These are phyloP conservation scores for Pagrus major DNA, from an alignment of 2,113 vertebrate genomes.

Conservation along the genomic window DNA sequence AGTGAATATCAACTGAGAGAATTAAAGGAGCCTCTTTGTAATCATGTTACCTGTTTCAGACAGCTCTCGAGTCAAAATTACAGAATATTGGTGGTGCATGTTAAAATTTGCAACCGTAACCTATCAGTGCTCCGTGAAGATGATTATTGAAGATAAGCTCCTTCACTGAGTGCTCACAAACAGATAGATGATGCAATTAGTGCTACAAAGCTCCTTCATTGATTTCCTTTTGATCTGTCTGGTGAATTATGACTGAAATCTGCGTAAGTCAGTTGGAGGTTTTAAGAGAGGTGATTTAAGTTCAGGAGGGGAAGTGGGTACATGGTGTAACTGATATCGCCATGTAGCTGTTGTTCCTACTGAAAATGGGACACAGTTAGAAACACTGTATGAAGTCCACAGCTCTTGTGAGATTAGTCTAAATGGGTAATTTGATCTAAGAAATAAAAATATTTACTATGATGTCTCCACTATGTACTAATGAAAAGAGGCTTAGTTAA, in stretches of 20 bases:
- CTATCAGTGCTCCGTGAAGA: neutral
- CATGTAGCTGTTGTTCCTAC: no score
- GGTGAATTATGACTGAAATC: slow-evolving; percentile 39
- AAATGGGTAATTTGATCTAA: neutral
- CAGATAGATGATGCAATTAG: slow-evolving; percentile 68
- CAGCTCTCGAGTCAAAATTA: neutral
- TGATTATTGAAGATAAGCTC: neutral
- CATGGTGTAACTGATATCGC: no score
- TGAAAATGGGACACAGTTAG: neutral
- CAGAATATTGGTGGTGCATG: neutral
- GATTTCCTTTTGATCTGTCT: slow-evolving; percentile 58
- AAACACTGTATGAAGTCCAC: neutral
- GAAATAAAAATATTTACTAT: neutral
- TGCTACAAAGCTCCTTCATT: slow-evolving; percentile 33
- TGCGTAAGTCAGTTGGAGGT: slow-evolving; percentile 4
- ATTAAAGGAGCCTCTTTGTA: neutral
- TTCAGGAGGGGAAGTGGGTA: neutral
- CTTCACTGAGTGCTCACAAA: slow-evolving; percentile 18
- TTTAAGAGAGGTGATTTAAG: neutral
- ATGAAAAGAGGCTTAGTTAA: no score
- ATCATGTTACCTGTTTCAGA: neutral
- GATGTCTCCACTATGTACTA: neutral
- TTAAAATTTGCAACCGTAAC: neutral
- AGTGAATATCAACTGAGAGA: slow-evolving; percentile 9
- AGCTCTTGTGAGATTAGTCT: neutral